Evolutionary conservation across 2,113 vertebrate genomes (phyloP).

Genomic region (Lutjanus erythropterus): DNA sequence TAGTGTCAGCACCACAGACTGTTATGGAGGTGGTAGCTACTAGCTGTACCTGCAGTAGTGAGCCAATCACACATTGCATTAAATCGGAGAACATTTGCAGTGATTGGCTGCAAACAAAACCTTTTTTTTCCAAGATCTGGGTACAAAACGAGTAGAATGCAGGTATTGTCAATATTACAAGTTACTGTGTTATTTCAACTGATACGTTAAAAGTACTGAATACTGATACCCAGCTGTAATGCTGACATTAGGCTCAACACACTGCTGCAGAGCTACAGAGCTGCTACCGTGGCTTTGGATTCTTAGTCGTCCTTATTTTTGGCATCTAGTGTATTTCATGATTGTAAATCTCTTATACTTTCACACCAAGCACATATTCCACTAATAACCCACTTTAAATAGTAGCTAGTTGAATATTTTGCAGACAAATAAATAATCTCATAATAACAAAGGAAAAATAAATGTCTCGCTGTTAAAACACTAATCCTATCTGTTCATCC

Average conservation of each 20-base stretch:
- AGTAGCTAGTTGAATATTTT: background rate
- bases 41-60: too few relatives aligned
- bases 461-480: conserved; percentile 27
- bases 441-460: conserved; percentile 1
- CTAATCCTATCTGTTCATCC: conserved; percentile 38
- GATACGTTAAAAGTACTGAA: too few relatives aligned
- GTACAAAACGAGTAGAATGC: too few relatives aligned
- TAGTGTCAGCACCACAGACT: too few relatives aligned
- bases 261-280: background rate
- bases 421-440: background rate
- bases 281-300: background rate
- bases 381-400: background rate
- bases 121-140: too few relatives aligned
- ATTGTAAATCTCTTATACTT: background rate
- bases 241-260: background rate
- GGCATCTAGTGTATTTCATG: background rate
- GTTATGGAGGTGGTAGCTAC: too few relatives aligned
- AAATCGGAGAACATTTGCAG: too few relatives aligned
- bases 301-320: background rate
- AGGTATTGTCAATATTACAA: too few relatives aligned
- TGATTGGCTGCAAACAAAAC: too few relatives aligned
- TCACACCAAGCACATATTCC: background rate
- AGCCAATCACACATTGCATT: too few relatives aligned
- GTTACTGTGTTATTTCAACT: too few relatives aligned
- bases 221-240: too few relatives aligned